Evolutionary conservation across 1,140 invertebrate genomes (phyloP).

Genomic region (Drosophila nikananu): DNA sequence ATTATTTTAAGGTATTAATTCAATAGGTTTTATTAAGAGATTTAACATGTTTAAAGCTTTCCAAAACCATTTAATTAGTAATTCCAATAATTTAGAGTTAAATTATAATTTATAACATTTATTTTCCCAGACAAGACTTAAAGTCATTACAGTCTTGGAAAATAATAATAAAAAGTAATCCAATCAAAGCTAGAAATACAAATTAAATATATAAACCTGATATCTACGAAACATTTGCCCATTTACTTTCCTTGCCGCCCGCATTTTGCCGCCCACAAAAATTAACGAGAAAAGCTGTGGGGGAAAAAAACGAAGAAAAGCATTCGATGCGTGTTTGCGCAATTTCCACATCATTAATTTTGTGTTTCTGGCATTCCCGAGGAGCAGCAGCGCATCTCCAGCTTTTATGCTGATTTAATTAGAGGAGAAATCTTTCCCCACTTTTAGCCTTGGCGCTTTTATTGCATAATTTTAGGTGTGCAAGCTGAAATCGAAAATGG

Average conservation of each 20-base stretch:
- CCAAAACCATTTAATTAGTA: neutral
- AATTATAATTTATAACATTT: neutral
- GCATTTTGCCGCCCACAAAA: slow-evolving; percentile 16
- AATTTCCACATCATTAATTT: slow-evolving; percentile 81
- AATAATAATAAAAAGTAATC: slow-evolving; percentile 6
- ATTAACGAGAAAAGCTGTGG: slow-evolving; percentile 15
- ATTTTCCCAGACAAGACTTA: neutral
- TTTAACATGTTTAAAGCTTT: too few relatives aligned
- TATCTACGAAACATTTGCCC: neutral
- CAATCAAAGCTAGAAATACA: slow-evolving; percentile 2
- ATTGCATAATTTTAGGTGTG: slow-evolving; percentile 76
- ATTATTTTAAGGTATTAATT: too few relatives aligned
- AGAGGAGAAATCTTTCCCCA: slow-evolving; percentile 58
- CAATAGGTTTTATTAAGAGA: too few relatives aligned
- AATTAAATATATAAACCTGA: slow-evolving; percentile 1
- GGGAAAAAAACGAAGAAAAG: slow-evolving; percentile 11
- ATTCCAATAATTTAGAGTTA: too few relatives aligned
- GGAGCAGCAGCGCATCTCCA: slow-evolving; percentile 5
- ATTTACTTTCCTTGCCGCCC: neutral
- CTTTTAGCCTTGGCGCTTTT: slow-evolving; percentile 44
- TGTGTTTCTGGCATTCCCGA: slow-evolving; percentile 34
- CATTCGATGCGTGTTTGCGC: slow-evolving; percentile 39
- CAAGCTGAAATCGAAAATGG: slow-evolving; percentile 61
- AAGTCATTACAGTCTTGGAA: neutral
- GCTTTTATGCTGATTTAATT: slow-evolving; percentile 80